Base-by-base conservation (phyloP, 2,113 vertebrate species). In the Phrynosoma blainvillii region DNA sequence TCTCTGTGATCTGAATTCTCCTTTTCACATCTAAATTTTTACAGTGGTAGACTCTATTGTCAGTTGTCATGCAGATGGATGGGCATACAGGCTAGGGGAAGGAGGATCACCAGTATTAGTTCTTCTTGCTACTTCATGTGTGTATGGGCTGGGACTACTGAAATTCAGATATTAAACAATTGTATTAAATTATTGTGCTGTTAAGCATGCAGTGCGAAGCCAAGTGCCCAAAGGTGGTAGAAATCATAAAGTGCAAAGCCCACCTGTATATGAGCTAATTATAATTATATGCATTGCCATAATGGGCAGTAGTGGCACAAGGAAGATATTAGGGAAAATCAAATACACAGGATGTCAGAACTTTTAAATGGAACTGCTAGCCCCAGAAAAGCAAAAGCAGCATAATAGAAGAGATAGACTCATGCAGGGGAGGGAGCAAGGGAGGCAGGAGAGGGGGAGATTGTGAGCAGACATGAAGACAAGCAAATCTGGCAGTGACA, bases 401-500 rank as follows among this genome's bases (percentile, higher is more conserved):
- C 40, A n/a, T 87, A 86, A 80, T 16, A 11, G 54, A 87, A 82
- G 12, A 52, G 40, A 2, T 25, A 12, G 10, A 80, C 56, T 87
- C 23, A 87, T 80, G 23, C 79, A 59, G 14, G 8, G 32, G 36
- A 59, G 23, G 70, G 13, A 79, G 77, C 5, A n/a, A 12, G 4
- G 8, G n/a, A 56, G 40, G 77, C 5, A n/a, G 6, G 4, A 4
- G n/a, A 56, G 40, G 4, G 62, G 52, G 20, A 79, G 42, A 77
- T 56, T 65, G 65, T 66, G 71, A 87, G 56, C 71, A 66, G 56
- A 52, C 71, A 87, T 76, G 56, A 62, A 87, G 79, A 30, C 68
- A 87, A 32, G 71, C 79, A 82, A 30, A 62, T 66, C 42, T 76
- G 79, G 86, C 79, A 82, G 56, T 87, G 71, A 56, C 40, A 76